Evolutionary conservation across 2,888 invertebrate species (phyloP), one percentile per base, ranked within the genome.

Genomic region (Sphaeridia pumilis): DNA sequence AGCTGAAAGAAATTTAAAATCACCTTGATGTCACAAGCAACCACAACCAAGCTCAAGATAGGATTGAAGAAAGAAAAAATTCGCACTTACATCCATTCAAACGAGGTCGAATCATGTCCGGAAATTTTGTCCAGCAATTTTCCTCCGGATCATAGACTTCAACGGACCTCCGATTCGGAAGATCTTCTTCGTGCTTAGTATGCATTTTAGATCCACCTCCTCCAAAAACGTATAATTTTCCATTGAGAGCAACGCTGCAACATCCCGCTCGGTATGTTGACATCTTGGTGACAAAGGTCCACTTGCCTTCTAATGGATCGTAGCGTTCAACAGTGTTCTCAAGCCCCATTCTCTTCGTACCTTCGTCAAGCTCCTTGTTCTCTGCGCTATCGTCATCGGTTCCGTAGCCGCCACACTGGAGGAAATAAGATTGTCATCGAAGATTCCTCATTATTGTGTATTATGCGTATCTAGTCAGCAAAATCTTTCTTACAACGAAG

Each of bases 301-400:
- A 54, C 26, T 36, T 24, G 28, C 49, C 49, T 31, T 21, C 17
- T 7, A 24, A 21, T 21, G 54, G 54, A 28, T 49, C 35, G 27
- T 49, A 54, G 27, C 44, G 35, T 21, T 54, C 54, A 28, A 54
- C 54, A 2, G 54, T 54, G 22, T 28, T 45, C 4, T 49, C 22
- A 25, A 51, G 45, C 4, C 43, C 43, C 38, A 51, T 51, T 5
- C 4, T 45, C 20, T 17, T 22, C 4, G 12, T 38, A 17, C 20
- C 21, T n/a, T 12, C 28, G 2, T 21, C 45, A 34, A n/a, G n/a
- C n/a, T n/a, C n/a, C n/a, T n/a, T n/a, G n/a, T n/a, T 45, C 20
- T 17, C 31, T 4, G 12, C 46, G 12, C 20, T 25, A 14, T 12
- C 28, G 2, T 21, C 45, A 34, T 44, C 44, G 12, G 10, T 20